Conservation (phyloP, 2,797 vertebrate species). For the Myoxocephalus aenaeus region DNA sequence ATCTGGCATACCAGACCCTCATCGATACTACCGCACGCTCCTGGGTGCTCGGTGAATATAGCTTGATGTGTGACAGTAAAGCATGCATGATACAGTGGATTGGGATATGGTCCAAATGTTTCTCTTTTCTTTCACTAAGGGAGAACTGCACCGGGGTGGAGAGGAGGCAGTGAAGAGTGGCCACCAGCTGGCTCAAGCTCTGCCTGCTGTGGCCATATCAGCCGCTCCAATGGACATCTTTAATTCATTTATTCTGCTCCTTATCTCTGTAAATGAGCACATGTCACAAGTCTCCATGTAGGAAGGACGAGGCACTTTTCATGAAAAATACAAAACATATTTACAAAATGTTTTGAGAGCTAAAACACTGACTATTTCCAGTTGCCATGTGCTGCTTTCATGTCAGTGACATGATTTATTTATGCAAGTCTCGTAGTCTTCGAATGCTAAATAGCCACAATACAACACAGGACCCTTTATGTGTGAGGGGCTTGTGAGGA, state of each 20-base stretch:
- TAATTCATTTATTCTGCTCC: conserved; percentile 56
- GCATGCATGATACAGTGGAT: conserved; percentile 73
- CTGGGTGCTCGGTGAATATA: conserved; percentile 50
- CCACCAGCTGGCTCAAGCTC: conserved; percentile 69
- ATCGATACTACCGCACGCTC: conserved; percentile 44
- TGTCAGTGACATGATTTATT: conserved; percentile 47
- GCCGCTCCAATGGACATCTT: conserved; percentile 54
- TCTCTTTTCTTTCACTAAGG: conserved; percentile 55
- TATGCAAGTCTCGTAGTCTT: conserved; percentile 40
- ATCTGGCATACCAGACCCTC: conserved; percentile 45
- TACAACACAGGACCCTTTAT: conserved; percentile 61
- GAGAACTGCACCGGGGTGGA: conserved; percentile 52
- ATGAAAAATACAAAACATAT: conserved; percentile 20
- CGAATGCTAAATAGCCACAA: conserved; percentile 59
- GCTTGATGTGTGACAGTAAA: conserved; percentile 71
- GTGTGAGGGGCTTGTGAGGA: conserved; percentile 47
- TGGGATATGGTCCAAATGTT: conserved; percentile 60
- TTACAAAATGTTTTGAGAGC: conserved; percentile 21
- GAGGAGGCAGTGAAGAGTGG: conserved; percentile 68
- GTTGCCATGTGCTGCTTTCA: conserved; percentile 27
- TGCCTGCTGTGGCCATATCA: conserved; percentile 64
- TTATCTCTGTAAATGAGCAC: conserved; percentile 63
- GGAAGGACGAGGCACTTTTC: neutral
- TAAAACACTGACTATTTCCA: conserved; percentile 15
- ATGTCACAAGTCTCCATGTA: conserved; percentile 27